Evolutionary conservation across 2,797 vertebrate species (phyloP).

Genomic region (Dicrostonyx torquatus): DNA sequence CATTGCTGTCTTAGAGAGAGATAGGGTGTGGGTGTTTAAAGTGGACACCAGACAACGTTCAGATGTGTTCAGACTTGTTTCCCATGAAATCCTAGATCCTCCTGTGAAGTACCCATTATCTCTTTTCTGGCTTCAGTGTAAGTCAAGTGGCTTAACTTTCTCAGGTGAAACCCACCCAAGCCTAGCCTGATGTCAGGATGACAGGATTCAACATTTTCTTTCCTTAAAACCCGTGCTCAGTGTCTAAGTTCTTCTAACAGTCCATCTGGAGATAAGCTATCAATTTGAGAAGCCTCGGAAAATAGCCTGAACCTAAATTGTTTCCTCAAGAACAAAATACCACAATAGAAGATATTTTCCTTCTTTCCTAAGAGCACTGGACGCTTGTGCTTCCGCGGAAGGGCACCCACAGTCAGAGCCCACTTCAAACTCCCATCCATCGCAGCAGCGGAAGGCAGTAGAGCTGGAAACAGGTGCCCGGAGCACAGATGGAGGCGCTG

Average conservation of each 20-base stretch:
- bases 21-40: background rate
- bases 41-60: background rate
- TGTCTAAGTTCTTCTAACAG: background rate
- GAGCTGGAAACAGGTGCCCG: background rate
- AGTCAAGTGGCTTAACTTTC: background rate
- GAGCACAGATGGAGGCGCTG: background rate
- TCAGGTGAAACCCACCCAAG: background rate
- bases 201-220: background rate
- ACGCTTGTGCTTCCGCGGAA: slow-evolving; percentile 13
- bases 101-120: background rate
- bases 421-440: background rate
- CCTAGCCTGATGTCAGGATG: background rate
- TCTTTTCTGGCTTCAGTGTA: background rate
- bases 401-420: background rate
- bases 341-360: background rate
- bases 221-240: background rate
- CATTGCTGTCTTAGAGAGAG: background rate
- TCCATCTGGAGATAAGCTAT: slow-evolving; percentile 5
- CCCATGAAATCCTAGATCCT: background rate
- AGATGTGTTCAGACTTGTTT: slow-evolving; percentile 30
- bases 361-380: background rate
- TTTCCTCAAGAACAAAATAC: slow-evolving; percentile 20
- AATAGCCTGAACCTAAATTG: background rate
- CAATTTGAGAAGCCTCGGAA: slow-evolving; percentile 33
- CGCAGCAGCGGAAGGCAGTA: background rate